phyloP scores from a whole-genome alignment of 1,140 invertebrate species.

The Cotesia glomerata region DNA sequence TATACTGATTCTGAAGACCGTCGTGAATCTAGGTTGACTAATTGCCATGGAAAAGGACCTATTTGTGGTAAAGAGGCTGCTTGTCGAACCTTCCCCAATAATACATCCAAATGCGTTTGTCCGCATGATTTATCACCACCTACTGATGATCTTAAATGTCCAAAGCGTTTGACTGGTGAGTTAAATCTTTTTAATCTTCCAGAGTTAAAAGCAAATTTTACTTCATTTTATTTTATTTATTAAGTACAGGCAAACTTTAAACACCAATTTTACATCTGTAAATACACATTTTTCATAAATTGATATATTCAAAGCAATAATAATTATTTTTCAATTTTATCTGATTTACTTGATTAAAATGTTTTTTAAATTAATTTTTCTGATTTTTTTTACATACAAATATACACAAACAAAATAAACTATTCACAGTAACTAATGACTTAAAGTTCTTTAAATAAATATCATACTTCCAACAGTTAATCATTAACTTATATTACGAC shows the following conservation, averaged over 20 bases:
- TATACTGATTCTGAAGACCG: not conserved
- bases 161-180: conserved; percentile 41
- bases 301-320: not conserved
- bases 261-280: too few relatives aligned
- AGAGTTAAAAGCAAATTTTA: too few relatives aligned
- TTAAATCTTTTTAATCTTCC: not conserved
- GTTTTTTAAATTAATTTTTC: not conserved
- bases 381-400: too few relatives aligned
- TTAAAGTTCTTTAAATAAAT: too few relatives aligned
- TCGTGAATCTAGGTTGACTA: conserved; percentile 35
- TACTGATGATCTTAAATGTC: conserved; percentile 69
- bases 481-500: too few relatives aligned
- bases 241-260: too few relatives aligned
- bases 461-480: too few relatives aligned
- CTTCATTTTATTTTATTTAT: too few relatives aligned
- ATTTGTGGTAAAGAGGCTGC: conserved; percentile 71
- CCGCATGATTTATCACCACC: conserved; percentile 69
- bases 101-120: conserved; percentile 69
- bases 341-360: not conserved
- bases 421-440: too few relatives aligned
- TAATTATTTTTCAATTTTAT: conserved; percentile 12
- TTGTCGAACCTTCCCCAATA: conserved; percentile 62
- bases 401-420: too few relatives aligned
- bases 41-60: conserved; percentile 52
- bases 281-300: too few relatives aligned